phyloP scores from a whole-genome alignment of 2,113 vertebrate genomes.

The Bubo bubo region DNA sequence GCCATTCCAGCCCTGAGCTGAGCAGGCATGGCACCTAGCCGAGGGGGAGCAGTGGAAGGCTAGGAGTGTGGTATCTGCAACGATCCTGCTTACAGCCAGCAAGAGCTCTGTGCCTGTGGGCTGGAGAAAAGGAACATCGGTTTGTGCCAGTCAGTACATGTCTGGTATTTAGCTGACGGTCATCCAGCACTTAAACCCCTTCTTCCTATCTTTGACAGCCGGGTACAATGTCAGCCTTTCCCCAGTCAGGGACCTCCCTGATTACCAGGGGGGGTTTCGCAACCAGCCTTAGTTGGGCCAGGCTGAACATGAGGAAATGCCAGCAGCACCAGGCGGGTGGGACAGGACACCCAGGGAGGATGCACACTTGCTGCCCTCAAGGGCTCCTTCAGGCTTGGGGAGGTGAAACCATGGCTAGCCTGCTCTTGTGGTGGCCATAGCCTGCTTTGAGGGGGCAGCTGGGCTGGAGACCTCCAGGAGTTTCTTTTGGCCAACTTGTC shows the following conservation, averaged over 20 bases:
- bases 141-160: neutral
- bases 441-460: fast-evolving
- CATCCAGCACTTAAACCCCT: neutral
- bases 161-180: fast-evolving
- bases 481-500: neutral
- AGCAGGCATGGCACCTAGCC: fast-evolving
- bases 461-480: neutral
- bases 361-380: fast-evolving
- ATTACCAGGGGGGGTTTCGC: neutral
- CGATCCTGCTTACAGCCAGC: neutral
- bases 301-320: too few species aligned
- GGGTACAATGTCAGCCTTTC: neutral
- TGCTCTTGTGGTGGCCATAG: fast-evolving
- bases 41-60: neutral
- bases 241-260: neutral
- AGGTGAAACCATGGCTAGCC: neutral
- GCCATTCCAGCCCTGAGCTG: too few species aligned
- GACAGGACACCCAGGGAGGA: too few species aligned
- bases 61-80: fast-evolving
- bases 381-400: too few species aligned
- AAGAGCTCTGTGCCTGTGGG: neutral
- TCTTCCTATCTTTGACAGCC: too few species aligned
- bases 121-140: neutral
- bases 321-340: neutral
- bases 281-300: neutral